Conservation (phyloP, 1,140 invertebrate genomes). For the Phortica variegata region DNA sequence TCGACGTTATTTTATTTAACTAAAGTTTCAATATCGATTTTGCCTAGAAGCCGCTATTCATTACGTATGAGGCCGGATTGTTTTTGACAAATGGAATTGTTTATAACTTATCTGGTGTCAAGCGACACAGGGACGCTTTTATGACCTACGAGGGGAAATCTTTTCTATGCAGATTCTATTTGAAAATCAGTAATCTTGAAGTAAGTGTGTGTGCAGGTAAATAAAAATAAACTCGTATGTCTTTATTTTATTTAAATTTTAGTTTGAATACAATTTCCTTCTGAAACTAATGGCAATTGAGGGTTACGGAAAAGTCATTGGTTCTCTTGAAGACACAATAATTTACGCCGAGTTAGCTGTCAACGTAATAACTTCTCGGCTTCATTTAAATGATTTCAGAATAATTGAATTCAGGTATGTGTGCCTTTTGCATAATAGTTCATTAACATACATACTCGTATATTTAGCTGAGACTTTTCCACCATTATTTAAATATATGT, state of each 20-base stretch:
- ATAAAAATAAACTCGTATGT: background rate
- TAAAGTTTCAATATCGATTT: background rate
- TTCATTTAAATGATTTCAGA: constrained; percentile 42
- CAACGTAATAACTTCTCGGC: constrained; percentile 25
- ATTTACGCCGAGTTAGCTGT: constrained; percentile 38
- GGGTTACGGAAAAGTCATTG: constrained; percentile 42
- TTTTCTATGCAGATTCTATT: constrained; percentile 38
- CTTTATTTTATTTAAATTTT: constrained; percentile 3
- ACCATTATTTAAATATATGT: too few species aligned
- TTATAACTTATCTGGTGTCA: constrained; percentile 37
- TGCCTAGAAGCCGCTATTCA: constrained; percentile 37
- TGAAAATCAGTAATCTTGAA: constrained; percentile 38
- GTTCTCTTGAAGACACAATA: constrained; percentile 38
- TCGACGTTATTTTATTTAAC: background rate
- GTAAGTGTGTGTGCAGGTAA: constrained; percentile 25
- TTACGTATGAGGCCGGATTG: constrained; percentile 35
- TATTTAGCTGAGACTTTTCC: too few species aligned
- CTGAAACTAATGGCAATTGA: constrained; percentile 40
- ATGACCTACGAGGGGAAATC: constrained; percentile 49
- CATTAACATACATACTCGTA: too few species aligned
- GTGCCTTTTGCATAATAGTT: too few species aligned
- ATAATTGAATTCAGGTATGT: constrained; percentile 40
- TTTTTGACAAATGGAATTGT: constrained; percentile 42
- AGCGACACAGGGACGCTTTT: constrained; percentile 32
- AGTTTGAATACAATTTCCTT: constrained; percentile 45